A percentile compares a stretch with the other conserved stretches of the same genome.
Evolutionary conservation across 2,797 vertebrate genomes (phyloP).

Genomic region (Psittacula echo): DNA sequence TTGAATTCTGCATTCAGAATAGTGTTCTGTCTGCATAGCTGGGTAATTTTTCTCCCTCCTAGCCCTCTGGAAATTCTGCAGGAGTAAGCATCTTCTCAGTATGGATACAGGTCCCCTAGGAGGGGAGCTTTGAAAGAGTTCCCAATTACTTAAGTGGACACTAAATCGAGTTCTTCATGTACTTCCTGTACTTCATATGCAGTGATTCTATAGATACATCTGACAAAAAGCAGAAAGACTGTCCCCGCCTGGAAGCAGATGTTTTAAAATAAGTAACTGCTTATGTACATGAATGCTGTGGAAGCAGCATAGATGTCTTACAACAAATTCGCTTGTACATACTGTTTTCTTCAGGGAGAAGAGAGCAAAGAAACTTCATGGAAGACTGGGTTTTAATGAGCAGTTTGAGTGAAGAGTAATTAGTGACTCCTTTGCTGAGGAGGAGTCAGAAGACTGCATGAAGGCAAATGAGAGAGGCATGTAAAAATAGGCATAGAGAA

Average conservation of each 20-base stretch:
- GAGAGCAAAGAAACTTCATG: background rate
- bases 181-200: background rate
- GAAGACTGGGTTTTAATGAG: background rate
- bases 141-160: background rate
- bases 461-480: background rate
- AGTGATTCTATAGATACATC: background rate
- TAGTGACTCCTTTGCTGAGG: background rate
- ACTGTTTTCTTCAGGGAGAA: background rate
- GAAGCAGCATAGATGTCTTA: background rate
- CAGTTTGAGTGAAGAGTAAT: background rate
- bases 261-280: background rate
- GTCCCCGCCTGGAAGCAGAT: background rate
- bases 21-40: background rate
- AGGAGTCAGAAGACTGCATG: background rate
- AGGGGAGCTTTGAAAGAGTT: background rate
- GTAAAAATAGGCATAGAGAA: background rate
- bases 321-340: background rate
- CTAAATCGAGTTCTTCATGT: background rate
- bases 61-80: background rate
- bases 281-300: background rate
- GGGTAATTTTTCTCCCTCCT: conserved; percentile 12
- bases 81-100: conserved; percentile 14
- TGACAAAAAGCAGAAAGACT: background rate
- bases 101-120: background rate
- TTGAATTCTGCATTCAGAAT: conserved; percentile 49